Evolutionary conservation across 2,113 vertebrate genomes (phyloP).

Genomic region (Bos taurus): ARS-UCD2.0 NC_037334.1:11670001-11670500

Average conservation of each 20-base stretch:
- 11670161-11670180: not conserved
- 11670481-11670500: not conserved
- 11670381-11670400: not conserved
- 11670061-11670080: not conserved
- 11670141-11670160: not conserved
- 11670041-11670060: not conserved
- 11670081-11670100: not conserved
- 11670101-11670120: not conserved
- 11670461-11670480: not conserved
- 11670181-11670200: not conserved
- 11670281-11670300: not conserved
- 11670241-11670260: not conserved
- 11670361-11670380: not conserved
- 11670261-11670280: not conserved
- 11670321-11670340: not conserved
- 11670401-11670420: not conserved
- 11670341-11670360: not conserved
- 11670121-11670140: not conserved
- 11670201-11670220: not conserved
- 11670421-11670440: not conserved
- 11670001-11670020: not conserved
- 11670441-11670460: not conserved
- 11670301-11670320: fast-evolving
- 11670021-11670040: not conserved
- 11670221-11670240: not conserved